Evolutionary conservation across 2,888 invertebrate species (phyloP).

Genomic region (Lasioglossum leucozonium): DNA sequence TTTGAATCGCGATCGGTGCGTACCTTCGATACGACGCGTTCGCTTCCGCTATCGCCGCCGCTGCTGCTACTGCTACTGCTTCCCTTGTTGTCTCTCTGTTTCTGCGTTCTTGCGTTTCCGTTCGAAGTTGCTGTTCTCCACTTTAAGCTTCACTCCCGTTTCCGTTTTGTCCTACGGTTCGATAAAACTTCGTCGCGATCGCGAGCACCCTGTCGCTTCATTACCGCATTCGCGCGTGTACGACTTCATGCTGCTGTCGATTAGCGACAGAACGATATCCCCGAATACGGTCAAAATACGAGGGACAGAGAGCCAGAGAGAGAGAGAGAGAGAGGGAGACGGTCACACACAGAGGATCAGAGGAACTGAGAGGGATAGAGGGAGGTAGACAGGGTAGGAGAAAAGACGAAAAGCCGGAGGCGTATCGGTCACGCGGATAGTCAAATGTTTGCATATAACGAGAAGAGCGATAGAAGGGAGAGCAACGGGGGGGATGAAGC

Average conservation of each 20-base stretch:
- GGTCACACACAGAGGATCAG: not conserved
- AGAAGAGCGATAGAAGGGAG: constrained; percentile 43
- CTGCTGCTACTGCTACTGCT: not conserved
- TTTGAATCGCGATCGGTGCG: constrained; percentile 76
- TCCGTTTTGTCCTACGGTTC: not conserved
- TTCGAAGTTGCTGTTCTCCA: not conserved
- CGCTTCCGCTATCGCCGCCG: constrained; percentile 35
- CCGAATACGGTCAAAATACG: not conserved
- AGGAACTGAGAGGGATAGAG: not conserved
- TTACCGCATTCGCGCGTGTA: not conserved
- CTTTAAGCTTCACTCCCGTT: not conserved
- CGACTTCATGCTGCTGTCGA: not conserved
- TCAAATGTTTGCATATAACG: constrained; percentile 22
- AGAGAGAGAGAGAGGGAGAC: not conserved
- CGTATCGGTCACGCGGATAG: constrained; percentile 14
- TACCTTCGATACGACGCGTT: constrained; percentile 59
- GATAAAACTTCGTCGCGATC: not conserved
- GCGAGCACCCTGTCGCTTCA: not conserved
- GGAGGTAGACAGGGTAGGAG: not conserved
- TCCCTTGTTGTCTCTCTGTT: not conserved
- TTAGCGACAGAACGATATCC: not conserved
- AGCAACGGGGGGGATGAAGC: constrained; percentile 37
- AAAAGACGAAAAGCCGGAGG: constrained; percentile 16
- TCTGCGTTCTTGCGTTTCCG: no score
- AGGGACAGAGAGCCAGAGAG: not conserved